Evolutionary conservation across 2,888 invertebrate genomes (phyloP).

Genomic region (Sarcophaga rosellei): DNA sequence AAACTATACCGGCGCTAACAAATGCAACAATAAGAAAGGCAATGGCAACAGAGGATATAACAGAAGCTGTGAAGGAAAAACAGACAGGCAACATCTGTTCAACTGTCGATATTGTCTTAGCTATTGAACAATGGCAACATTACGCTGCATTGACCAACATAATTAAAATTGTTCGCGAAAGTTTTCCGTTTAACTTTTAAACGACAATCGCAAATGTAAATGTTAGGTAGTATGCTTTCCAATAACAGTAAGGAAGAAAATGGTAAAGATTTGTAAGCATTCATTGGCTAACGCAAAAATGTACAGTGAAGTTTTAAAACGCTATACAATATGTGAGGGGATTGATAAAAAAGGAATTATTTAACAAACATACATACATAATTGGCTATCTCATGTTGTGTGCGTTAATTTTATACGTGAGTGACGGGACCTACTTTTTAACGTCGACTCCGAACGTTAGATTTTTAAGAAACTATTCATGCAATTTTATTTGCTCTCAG

Average conservation of each 20-base stretch:
- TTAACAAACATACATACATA: no score
- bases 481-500: no score
- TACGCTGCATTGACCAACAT: slow-evolving; percentile 68
- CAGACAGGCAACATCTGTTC: slow-evolving; percentile 62
- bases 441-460: no score
- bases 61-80: slow-evolving; percentile 8
- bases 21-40: neutral
- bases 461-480: no score
- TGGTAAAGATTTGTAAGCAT: neutral
- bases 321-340: no score
- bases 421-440: no score
- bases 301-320: no score
- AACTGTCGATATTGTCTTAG: slow-evolving; percentile 64
- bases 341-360: no score
- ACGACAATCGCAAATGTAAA: slow-evolving; percentile 46
- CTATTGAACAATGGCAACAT: slow-evolving; percentile 60
- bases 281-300: no score
- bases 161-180: slow-evolving; percentile 69
- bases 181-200: slow-evolving; percentile 61
- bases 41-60: neutral
- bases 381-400: no score
- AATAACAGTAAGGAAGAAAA: neutral
- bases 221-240: neutral
- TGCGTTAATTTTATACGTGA: no score
- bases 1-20: neutral